Conservation (phyloP, 1,140 invertebrate species). For the Leptoteleia sp. region DNA sequence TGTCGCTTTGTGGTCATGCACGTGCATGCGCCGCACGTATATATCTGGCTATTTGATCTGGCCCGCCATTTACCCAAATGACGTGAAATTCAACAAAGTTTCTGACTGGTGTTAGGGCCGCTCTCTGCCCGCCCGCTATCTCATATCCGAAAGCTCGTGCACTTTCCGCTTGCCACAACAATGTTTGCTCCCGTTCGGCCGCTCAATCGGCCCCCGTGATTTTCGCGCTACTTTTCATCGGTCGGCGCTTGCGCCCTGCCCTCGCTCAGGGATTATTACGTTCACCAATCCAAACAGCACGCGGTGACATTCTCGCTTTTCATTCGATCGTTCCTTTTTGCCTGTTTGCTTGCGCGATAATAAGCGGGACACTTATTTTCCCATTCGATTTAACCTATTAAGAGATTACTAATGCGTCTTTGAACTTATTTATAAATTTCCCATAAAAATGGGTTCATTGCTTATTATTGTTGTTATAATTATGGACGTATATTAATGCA, state of each 20-base stretch:
- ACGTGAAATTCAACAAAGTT: constrained; percentile 79
- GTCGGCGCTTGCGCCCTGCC: constrained; percentile 22
- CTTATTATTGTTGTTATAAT: too few relatives aligned
- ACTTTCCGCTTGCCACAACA: constrained; percentile 59
- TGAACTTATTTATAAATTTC: too few relatives aligned
- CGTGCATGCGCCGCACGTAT: constrained; percentile 67
- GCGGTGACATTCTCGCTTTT: constrained; percentile 32
- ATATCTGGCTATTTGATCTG: constrained; percentile 77
- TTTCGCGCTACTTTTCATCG: constrained; percentile 51
- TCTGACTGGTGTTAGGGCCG: constrained; percentile 68
- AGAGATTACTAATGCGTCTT: too few relatives aligned
- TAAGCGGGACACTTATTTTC: too few relatives aligned
- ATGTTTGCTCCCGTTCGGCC: constrained; percentile 63
- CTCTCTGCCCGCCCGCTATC: constrained; percentile 43
- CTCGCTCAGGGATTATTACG: constrained; percentile 47
- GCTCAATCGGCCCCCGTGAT: constrained; percentile 47
- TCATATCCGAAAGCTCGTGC: constrained; percentile 53
- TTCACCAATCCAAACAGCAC: constrained; percentile 16
- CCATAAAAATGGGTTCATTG: too few relatives aligned
- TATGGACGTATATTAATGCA: too few relatives aligned
- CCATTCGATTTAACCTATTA: too few relatives aligned
- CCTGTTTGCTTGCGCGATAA: too few relatives aligned
- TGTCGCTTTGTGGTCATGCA: constrained; percentile 62
- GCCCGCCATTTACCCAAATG: constrained; percentile 76
- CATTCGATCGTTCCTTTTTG: too few relatives aligned